Percentiles rank a stretch among this genome's conserved stretches.
These are phyloP conservation scores for Conomelus anceps DNA, from an alignment of 2,888 invertebrate species.

Conservation along the genomic window DNA sequence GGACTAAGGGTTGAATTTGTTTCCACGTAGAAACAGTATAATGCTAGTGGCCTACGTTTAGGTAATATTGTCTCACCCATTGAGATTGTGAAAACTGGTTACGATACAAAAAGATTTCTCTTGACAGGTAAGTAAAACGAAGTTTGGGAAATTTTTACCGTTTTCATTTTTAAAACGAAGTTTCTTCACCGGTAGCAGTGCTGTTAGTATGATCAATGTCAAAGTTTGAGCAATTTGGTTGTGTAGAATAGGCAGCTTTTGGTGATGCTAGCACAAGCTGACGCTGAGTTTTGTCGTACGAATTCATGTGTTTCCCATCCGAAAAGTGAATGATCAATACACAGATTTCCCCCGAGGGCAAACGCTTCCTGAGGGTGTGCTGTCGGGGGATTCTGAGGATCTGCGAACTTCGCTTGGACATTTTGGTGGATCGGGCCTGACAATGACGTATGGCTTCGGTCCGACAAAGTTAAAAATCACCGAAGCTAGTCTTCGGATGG, in stretches of 20 bases:
- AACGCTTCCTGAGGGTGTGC: neutral
- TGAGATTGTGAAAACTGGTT: neutral
- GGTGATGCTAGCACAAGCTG: neutral
- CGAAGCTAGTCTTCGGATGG: neutral
- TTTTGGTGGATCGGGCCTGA: conserved; percentile 1
- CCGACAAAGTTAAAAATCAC: conserved; percentile 11
- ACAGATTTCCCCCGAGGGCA: neutral
- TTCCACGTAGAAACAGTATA: too few relatives aligned
- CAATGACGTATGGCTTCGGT: conserved; percentile 11
- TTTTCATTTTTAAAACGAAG: too few relatives aligned
- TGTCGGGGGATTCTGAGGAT: neutral
- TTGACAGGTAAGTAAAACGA: neutral
- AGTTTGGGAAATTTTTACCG: too few relatives aligned
- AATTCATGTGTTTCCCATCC: neutral
- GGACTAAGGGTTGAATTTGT: too few relatives aligned
- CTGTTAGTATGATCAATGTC: neutral
- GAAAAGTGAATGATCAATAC: conserved; percentile 10
- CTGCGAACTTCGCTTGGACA: neutral
- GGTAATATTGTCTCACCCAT: too few relatives aligned
- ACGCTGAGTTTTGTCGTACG: neutral
- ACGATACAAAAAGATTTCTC: neutral
- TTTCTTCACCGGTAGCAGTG: neutral
- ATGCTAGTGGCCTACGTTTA: too few relatives aligned
- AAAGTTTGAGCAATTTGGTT: neutral
- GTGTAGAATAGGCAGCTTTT: neutral